These are phyloP conservation scores for Holcopasites calliopsidis DNA, from an alignment of 1,140 invertebrate genomes.

Conservation along the genomic window DNA sequence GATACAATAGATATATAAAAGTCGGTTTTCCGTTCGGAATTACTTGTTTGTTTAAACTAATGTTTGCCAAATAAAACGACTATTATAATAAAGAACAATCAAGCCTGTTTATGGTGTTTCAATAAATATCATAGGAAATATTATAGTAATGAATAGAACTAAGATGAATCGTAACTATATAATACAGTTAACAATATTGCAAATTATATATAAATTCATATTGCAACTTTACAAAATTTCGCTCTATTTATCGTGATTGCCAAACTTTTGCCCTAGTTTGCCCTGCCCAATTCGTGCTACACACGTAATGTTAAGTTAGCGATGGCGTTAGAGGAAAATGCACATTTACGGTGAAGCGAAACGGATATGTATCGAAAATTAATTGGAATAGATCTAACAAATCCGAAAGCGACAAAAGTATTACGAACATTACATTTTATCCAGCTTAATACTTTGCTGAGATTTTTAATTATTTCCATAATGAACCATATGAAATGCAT, in stretches of 20 bases:
- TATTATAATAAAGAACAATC: not conserved
- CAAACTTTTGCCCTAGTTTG: slow-evolving; percentile 34
- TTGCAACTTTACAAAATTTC: slow-evolving; percentile 9
- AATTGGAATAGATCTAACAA: slow-evolving; percentile 16
- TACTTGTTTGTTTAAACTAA: slow-evolving; percentile 18
- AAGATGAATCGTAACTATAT: slow-evolving; percentile 5
- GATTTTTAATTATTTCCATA: slow-evolving; percentile 29
- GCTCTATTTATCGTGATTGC: not conserved
- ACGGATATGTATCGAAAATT: slow-evolving; percentile 20
- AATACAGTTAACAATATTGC: not conserved
- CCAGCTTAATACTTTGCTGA: slow-evolving; percentile 14
- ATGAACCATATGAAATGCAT: slow-evolving; percentile 10
- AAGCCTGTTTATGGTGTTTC: slow-evolving; percentile 1
- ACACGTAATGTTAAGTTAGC: slow-evolving; percentile 32
- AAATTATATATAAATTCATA: slow-evolving; percentile 2
- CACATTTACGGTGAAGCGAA: slow-evolving; percentile 11
- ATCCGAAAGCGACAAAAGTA: not conserved
- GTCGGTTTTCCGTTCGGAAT: not conserved
- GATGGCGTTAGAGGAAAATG: not conserved
- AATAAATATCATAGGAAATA: slow-evolving; percentile 9
- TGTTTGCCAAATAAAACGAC: slow-evolving; percentile 11
- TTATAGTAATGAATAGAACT: not conserved
- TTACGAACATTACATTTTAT: slow-evolving; percentile 20
- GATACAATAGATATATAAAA: slow-evolving; percentile 6
- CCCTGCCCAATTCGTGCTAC: slow-evolving; percentile 32